Evolutionary conservation across 2,797 vertebrate species (phyloP).

Genomic region (Capromys pilorides): DNA sequence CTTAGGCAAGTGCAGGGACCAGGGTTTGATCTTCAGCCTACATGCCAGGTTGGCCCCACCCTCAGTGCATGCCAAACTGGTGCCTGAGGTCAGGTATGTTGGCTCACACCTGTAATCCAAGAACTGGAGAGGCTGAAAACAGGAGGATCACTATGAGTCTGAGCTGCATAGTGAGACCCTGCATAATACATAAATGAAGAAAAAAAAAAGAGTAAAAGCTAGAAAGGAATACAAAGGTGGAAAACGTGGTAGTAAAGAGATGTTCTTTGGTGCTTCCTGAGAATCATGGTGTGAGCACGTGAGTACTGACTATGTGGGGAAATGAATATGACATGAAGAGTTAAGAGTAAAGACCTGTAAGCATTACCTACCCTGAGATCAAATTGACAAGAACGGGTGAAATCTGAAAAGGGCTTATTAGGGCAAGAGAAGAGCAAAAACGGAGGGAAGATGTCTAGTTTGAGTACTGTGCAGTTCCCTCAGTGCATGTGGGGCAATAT

Average conservation of each 20-base stretch:
- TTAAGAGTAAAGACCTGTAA: slow-evolving; percentile 16
- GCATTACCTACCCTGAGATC: neutral
- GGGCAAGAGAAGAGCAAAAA: neutral
- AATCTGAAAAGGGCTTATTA: neutral
- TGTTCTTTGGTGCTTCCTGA: neutral
- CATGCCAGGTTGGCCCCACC: too few relatives aligned
- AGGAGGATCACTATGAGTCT: too few relatives aligned
- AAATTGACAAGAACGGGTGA: neutral
- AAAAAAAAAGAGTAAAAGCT: neutral
- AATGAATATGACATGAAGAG: neutral
- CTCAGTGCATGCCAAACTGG: too few relatives aligned
- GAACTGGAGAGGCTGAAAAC: too few relatives aligned
- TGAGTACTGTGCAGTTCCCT: slow-evolving; percentile 15
- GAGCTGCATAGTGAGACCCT: too few relatives aligned
- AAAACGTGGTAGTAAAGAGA: neutral
- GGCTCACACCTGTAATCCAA: too few relatives aligned
- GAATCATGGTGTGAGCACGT: neutral
- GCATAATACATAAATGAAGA: too few relatives aligned
- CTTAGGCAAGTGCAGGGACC: too few relatives aligned
- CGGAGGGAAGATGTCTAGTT: neutral
- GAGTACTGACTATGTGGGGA: neutral
- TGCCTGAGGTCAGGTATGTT: too few relatives aligned
- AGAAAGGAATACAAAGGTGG: neutral
- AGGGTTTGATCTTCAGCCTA: too few relatives aligned
- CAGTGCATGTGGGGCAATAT: neutral